A percentile compares a stretch with the other conserved stretches of the same genome.
Evolutionary conservation across 2,113 vertebrate species (phyloP).

Genomic region (Redunca redunca): DNA sequence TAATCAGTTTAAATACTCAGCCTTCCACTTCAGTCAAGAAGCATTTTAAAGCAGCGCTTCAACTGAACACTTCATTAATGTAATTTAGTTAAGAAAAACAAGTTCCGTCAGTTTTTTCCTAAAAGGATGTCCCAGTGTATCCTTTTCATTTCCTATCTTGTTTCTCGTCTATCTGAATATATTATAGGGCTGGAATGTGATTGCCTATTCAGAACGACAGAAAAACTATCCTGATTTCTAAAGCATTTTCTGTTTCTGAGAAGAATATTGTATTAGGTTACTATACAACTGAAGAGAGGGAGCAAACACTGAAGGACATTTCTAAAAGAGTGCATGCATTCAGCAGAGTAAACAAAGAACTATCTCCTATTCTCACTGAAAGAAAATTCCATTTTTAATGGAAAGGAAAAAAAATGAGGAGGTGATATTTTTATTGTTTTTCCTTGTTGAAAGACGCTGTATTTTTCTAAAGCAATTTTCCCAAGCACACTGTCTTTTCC

Average conservation of each 20-base stretch:
- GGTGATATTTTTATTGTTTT: conserved; percentile 1
- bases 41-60: conserved; percentile 55
- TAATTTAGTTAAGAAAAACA: conserved; percentile 71
- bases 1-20: conserved; percentile 73
- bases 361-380: background rate
- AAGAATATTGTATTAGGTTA: conserved; percentile 46
- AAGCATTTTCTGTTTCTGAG: conserved; percentile 46
- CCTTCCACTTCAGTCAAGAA: conserved; percentile 65
- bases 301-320: background rate
- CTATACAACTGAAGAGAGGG: background rate
- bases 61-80: conserved; percentile 69
- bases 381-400: background rate
- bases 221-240: conserved; percentile 39
- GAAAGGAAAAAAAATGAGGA: background rate
- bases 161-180: conserved; percentile 45
- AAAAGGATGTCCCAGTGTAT: conserved; percentile 29
- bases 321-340: background rate
- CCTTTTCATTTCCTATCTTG: conserved; percentile 38
- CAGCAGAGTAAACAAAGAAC: background rate
- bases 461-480: background rate
- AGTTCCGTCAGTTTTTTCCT: conserved; percentile 50
- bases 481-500: background rate
- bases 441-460: background rate
- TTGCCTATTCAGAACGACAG: conserved; percentile 53
- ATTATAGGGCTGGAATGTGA: conserved; percentile 36